Evolutionary conservation across 2,797 vertebrate genomes (phyloP).

Genomic region (Prionace glauca): DNA sequence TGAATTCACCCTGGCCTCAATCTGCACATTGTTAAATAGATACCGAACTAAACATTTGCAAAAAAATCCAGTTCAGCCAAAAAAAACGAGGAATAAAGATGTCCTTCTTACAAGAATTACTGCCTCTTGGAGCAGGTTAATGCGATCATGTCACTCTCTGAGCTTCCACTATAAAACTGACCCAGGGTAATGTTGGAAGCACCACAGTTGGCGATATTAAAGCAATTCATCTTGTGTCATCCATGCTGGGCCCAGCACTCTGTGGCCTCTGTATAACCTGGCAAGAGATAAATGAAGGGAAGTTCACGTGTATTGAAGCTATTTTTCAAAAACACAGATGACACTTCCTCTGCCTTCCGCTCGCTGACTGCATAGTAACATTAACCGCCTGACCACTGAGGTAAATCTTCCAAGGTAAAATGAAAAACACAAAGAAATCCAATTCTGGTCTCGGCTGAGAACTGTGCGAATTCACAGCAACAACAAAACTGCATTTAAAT

Average conservation of each 20-base stretch:
- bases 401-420: not conserved
- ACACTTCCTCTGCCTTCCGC: not conserved
- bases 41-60: not conserved
- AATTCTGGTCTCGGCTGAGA: not conserved
- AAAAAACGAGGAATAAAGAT: not conserved
- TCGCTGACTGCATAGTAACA: not conserved
- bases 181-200: not conserved
- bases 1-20: not conserved
- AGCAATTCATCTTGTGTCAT: slow-evolving; percentile 37
- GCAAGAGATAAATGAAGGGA: slow-evolving; percentile 1
- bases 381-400: not conserved
- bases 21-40: not conserved
- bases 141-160: not conserved
- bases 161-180: not conserved
- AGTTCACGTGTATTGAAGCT: not conserved
- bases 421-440: not conserved
- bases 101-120: not conserved
- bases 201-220: slow-evolving; percentile 32
- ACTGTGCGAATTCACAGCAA: not conserved
- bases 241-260: slow-evolving; percentile 21
- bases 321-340: slow-evolving; percentile 25
- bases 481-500: not conserved
- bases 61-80: not conserved
- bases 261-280: not conserved
- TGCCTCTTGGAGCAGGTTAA: not conserved